Conservation (phyloP, 1,140 invertebrate species). For the Eueides isabella region DNA sequence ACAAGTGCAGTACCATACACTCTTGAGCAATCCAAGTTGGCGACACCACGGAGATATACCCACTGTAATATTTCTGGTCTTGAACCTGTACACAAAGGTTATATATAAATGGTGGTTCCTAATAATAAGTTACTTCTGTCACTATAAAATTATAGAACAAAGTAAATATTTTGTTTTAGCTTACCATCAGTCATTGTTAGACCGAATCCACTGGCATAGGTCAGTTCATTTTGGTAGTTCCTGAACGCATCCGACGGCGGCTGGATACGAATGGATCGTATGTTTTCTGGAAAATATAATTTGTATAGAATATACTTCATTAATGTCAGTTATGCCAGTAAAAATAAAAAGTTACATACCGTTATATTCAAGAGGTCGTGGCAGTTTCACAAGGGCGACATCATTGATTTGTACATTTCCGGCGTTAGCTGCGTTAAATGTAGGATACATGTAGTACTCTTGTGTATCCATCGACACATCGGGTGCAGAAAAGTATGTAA, state of each 20-base stretch:
- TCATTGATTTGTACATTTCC: conserved; percentile 59
- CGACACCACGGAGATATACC: conserved; percentile 58
- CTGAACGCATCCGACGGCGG: conserved; percentile 51
- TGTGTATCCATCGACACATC: conserved; percentile 54
- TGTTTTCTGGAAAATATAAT: conserved; percentile 44
- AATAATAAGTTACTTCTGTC: not conserved
- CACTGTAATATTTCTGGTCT: conserved; percentile 54
- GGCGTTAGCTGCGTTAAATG: conserved; percentile 47
- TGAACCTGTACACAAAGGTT: conserved; percentile 37
- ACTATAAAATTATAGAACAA: too few species aligned
- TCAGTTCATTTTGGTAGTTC: conserved; percentile 46
- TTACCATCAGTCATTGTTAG: conserved; percentile 61
- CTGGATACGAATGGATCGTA: conserved; percentile 59
- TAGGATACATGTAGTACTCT: conserved; percentile 62
- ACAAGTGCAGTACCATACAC: conserved; percentile 50
- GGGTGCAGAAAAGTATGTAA: conserved; percentile 46
- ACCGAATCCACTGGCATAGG: conserved; percentile 64
- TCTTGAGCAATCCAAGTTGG: conserved; percentile 46
- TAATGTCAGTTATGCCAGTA: not conserved
- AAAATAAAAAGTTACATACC: conserved; percentile 44
- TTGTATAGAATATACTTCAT: not conserved
- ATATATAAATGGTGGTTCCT: too few species aligned
- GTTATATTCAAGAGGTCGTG: conserved; percentile 44
- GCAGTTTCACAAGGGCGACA: conserved; percentile 52
- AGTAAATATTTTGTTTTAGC: not conserved